Base-by-base conservation (phyloP, 37 sponge, comb jelly and placozoan genomes). In the Dysidea cf. avara region DNA sequence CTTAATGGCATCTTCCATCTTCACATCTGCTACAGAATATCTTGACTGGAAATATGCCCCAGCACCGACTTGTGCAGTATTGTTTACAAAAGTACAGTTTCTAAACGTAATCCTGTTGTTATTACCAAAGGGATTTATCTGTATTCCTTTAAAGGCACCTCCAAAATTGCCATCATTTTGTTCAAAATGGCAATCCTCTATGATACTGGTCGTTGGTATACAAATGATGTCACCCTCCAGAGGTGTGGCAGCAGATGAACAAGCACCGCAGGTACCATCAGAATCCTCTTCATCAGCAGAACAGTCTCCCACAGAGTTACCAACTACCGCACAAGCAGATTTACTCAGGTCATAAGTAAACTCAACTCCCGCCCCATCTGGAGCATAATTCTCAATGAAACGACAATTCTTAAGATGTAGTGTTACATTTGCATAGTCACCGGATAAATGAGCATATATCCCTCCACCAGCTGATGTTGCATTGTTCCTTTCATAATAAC, bases 401-500 rank as follows among this genome's bases (percentile, higher is more conserved):
- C 11, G 20, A 12, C 57, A 50, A 16, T 46, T 62, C 0, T 2
- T 1, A 0, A 75, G 26, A 1, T 20, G 25, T 5, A 75, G 11
- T 0, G 18, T 9, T n/a, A n/a, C n/a, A n/a, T n/a, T n/a, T n/a
- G n/a, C n/a, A n/a, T n/a, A n/a, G n/a, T n/a, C n/a, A n/a, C n/a
- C n/a, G n/a, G n/a, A n/a, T n/a, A n/a, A n/a, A n/a, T n/a, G n/a
- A n/a, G n/a, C n/a, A n/a, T 74, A 82, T 13, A 76, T 5, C 3
- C 66, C 82, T 2, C 87, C 87, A 24, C 77, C 81, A 71, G 68
- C 56, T 0, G 69, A 55, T 1, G 70, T 50, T 26, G 87, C 87
- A 25, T 12, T 30, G 53, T 87, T 87, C n/a, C 22, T 32, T 7
- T 32, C 1, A 52, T 81, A 87, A 0, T 16, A 29, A 21, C 64